These are phyloP conservation scores for Ctenochaetus hawaiiensis DNA, from an alignment of 2,797 vertebrate species.

Conservation along the genomic window DNA sequence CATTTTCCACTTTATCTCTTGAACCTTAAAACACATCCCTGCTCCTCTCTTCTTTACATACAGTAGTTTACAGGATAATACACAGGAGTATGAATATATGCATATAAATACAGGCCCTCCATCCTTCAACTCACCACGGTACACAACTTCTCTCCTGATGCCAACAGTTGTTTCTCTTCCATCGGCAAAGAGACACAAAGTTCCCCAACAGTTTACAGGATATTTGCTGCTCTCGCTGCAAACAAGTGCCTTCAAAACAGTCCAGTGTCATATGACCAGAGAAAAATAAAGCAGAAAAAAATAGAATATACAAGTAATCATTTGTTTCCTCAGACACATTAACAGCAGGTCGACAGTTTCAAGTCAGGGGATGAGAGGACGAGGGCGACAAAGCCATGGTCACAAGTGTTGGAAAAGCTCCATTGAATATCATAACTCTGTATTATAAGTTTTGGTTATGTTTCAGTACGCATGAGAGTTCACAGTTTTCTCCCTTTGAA, in stretches of 20 bases:
- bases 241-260: constrained; percentile 69
- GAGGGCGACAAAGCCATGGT: constrained; percentile 63
- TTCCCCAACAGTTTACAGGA: constrained; percentile 47
- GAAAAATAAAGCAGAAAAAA: constrained; percentile 56
- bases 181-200: constrained; percentile 27
- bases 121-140: constrained; percentile 53
- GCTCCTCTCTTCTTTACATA: constrained; percentile 47
- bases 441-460: constrained; percentile 67
- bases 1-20: constrained; percentile 39
- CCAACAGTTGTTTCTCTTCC: constrained; percentile 28
- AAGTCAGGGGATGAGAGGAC: constrained; percentile 36
- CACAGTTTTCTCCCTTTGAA: constrained; percentile 81
- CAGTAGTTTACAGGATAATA: constrained; percentile 54
- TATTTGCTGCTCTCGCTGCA: constrained; percentile 58
- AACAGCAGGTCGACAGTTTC: constrained; percentile 65
- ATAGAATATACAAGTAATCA: constrained; percentile 60
- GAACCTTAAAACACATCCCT: constrained; percentile 22
- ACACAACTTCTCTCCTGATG: constrained; percentile 35
- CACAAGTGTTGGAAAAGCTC: constrained; percentile 60
- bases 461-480: constrained; percentile 67
- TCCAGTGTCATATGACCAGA: constrained; percentile 79
- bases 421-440: constrained; percentile 51
- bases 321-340: constrained; percentile 62
- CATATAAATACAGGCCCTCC: constrained; percentile 56
- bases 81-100: constrained; percentile 51